These are phyloP conservation scores for Penaeus indicus DNA, from an alignment of 1,140 invertebrate genomes.

Conservation along the genomic window DNA sequence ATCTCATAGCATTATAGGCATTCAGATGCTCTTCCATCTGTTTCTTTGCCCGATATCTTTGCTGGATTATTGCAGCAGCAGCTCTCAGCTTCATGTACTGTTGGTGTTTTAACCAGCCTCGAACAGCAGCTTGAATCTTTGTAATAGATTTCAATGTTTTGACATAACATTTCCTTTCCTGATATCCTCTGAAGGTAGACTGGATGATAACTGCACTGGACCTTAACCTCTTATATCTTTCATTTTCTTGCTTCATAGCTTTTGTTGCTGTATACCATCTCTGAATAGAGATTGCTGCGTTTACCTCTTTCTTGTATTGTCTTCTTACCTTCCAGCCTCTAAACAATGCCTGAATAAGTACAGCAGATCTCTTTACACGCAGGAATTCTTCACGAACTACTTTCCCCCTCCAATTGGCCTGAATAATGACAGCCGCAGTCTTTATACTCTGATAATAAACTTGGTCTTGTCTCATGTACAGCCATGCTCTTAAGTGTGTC, in stretches of 20 bases:
- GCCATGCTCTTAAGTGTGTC: constrained; percentile 3
- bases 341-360: constrained; percentile 33
- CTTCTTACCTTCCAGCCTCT: not conserved
- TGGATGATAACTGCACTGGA: constrained; percentile 12
- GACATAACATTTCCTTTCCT: not conserved
- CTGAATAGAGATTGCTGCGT: constrained; percentile 39
- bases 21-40: constrained; percentile 8
- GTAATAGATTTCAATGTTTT: not conserved
- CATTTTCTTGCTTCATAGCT: not conserved
- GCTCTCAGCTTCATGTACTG: constrained; percentile 2
- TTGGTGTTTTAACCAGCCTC: constrained; percentile 31
- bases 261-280: not conserved
- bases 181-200: not conserved
- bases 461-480: not conserved
- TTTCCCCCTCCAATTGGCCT: constrained; percentile 21
- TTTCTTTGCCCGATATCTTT: constrained; percentile 12
- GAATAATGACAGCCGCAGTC: not conserved
- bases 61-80: constrained; percentile 33
- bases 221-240: not conserved
- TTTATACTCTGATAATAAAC: not conserved
- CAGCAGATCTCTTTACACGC: constrained; percentile 29
- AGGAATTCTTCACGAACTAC: constrained; percentile 4
- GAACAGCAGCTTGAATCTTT: constrained; percentile 29
- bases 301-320: not conserved
- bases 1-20: constrained; percentile 19